Evolutionary conservation across 2,797 vertebrate genomes (phyloP), one percentile per base, ranked within the genome.

Genomic region (Erpetoichthys calabaricus): DNA sequence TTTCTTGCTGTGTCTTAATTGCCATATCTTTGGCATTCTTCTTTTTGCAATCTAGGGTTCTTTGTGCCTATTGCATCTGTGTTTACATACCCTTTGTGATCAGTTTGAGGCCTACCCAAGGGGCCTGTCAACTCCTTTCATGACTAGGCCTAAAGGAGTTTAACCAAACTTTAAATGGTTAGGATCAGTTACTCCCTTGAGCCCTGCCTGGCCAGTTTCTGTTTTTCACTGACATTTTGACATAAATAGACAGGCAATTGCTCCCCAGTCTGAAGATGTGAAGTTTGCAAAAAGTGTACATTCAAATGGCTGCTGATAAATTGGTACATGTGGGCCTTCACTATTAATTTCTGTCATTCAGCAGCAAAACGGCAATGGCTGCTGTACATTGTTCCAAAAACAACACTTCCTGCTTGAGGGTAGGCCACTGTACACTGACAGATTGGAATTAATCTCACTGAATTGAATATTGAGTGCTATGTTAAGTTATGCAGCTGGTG

Each of bases 371-470:
- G 78, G 82, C 82, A 77, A 67, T 78, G 74, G 73, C 74, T 78
- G 74, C 67, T 75, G 77, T 67, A 68, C 75, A 73, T 68, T 67
- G 44, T 86, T 94, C 89, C 90, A 91, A 91, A 90, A 90, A 86
- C 78, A 92, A 90, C 85, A 91, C 66, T 79, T 87, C 70, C 75
- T 78, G 73, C 61, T 64, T 66, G 71, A 81, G 73, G 75, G 79
- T 81, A 83, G 77, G 78, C 79, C 76, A 83, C 85, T 86, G 80
- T 86, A 69, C 63, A 74, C 78, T 88, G 81, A 85, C 87, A 86
- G 79, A 76, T 71, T 70, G 79, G 81, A 88, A 81, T 83, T 69
- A 73, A 80, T 83, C 81, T 86, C 84, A 78, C 80, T 88, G 80
- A 82, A 73, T 76, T 80, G 79, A 68, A 71, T 76, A 75, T 70